These are phyloP conservation scores for Piezodorus guildinii DNA, from an alignment of 1,140 invertebrate species.

Conservation along the genomic window DNA sequence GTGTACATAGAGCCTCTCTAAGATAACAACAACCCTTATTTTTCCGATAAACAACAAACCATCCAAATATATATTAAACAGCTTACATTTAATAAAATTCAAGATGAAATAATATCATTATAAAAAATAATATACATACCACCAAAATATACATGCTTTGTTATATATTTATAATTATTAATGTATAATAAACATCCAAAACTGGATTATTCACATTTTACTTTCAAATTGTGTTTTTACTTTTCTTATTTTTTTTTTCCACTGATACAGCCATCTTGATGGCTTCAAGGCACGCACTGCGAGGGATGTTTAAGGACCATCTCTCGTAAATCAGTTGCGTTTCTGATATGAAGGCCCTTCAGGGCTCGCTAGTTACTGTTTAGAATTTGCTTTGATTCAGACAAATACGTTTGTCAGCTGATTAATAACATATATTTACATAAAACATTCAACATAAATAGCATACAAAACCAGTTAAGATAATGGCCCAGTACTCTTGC, in stretches of 20 bases:
- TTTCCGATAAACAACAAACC: background rate
- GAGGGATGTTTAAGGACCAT: background rate
- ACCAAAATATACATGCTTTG: background rate
- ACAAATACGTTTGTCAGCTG: background rate
- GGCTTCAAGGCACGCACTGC: background rate
- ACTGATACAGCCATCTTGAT: background rate
- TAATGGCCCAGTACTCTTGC: background rate
- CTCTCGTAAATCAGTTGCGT: background rate
- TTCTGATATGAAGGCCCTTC: background rate
- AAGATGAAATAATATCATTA: background rate
- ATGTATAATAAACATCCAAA: background rate
- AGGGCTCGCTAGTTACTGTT: background rate
- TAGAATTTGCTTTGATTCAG: constrained; percentile 5
- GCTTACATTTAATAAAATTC: background rate
- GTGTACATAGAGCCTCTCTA: background rate
- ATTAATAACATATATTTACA: constrained; percentile 6
- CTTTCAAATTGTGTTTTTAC: background rate
- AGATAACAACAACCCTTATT: background rate
- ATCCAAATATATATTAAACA: background rate
- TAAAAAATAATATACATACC: background rate
- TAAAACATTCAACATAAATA: background rate
- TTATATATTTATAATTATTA: background rate
- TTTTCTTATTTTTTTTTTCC: no score
- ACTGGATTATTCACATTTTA: constrained; percentile 1
- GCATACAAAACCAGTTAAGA: background rate